Evolutionary conservation across 2,888 invertebrate genomes (phyloP).

Genomic region (Nephrocerus scutellatus): DNA sequence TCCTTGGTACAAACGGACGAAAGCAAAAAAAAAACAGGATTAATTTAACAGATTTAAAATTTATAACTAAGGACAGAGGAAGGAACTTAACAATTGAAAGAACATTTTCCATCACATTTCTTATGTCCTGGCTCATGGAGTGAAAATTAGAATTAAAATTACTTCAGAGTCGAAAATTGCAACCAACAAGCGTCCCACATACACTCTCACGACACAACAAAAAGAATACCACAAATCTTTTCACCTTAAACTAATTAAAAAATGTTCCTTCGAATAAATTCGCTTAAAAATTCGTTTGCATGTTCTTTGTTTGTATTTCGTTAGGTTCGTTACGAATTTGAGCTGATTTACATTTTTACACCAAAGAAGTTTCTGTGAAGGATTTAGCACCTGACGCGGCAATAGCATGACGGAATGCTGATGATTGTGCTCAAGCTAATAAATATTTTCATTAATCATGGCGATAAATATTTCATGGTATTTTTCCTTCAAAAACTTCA

Average conservation of each 20-base stretch:
- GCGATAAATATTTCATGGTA: conserved; percentile 27
- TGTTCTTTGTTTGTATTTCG: conserved; percentile 23
- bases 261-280: conserved; percentile 27
- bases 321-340: conserved; percentile 6
- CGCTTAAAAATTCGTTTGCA: conserved; percentile 22
- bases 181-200: neutral
- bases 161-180: neutral
- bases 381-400: conserved; percentile 19
- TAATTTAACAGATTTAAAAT: conserved; percentile 46
- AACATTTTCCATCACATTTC: conserved; percentile 9
- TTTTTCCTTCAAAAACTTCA: conserved; percentile 12
- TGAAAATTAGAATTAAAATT: conserved; percentile 6
- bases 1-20: conserved; percentile 8
- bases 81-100: conserved; percentile 5
- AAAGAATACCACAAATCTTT: conserved; percentile 35
- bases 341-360: conserved; percentile 5
- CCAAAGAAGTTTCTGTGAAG: neutral
- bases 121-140: neutral
- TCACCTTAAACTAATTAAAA: conserved; percentile 42
- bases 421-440: no score
- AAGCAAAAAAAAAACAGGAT: conserved; percentile 31
- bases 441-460: conserved; percentile 28
- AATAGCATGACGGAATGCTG: conserved; percentile 19
- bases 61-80: conserved; percentile 34
- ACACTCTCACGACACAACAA: neutral